Percentiles rank a stretch among this genome's conserved stretches.
Conservation (phyloP, 2,888 invertebrate genomes). For the Cataglyphis cursor region DNA sequence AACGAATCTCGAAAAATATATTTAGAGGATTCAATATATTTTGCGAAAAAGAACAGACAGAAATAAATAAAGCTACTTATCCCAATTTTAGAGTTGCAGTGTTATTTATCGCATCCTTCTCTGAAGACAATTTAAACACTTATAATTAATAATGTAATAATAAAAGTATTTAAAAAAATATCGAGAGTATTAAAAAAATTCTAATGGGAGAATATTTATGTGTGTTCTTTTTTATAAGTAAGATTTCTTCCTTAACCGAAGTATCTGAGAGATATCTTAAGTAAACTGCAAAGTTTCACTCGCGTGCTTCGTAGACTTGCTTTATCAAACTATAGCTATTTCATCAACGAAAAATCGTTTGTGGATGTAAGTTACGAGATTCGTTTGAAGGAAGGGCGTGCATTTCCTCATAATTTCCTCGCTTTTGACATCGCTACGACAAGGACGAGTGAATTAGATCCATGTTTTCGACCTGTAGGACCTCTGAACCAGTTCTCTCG, state of each 20-base stretch:
- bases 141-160: not conserved
- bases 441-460: not conserved
- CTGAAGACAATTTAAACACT: not conserved
- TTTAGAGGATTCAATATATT: constrained; percentile 38
- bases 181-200: not conserved
- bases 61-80: constrained; percentile 32
- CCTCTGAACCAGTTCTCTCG: not conserved
- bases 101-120: constrained; percentile 10
- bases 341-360: constrained; percentile 17
- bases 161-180: constrained; percentile 2
- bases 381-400: not conserved
- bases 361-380: constrained; percentile 13
- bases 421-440: constrained; percentile 20
- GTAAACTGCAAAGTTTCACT: not conserved
- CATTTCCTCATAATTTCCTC: constrained; percentile 41
- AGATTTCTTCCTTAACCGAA: not conserved
- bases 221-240: not conserved
- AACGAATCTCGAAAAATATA: not conserved
- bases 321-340: constrained; percentile 4
- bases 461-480: constrained; percentile 9
- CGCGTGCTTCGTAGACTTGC: not conserved
- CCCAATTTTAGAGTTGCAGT: not conserved
- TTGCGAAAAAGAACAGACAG: constrained; percentile 8
- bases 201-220: not conserved
- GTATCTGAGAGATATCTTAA: not conserved